Base-by-base conservation (phyloP, 2,888 invertebrate genomes). In the Leptinotarsa peninsularis region DNA sequence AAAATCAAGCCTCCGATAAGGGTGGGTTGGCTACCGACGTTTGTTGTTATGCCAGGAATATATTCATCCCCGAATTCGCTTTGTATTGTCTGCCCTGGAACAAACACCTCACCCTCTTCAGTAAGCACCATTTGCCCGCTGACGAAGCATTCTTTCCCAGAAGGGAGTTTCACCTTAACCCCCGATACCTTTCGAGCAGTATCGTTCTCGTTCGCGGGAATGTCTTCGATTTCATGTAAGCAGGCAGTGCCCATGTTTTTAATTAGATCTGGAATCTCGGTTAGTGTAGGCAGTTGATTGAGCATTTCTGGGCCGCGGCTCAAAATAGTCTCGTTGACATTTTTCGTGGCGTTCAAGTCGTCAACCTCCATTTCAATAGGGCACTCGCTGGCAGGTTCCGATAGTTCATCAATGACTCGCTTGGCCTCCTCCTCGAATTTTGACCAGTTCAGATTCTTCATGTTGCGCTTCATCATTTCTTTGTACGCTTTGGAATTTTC, bases 1-100 rank as follows among this genome's bases (percentile, higher is more conserved):
- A 94, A 89, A 78, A 94, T 91, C 82, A 94, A 92, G 3, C 95
- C 95, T n/a, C 94, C 93, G 79, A 95, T 91, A 21, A 95, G 88
- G 43, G 92, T 90, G 0, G 93, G 93, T 43, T 93, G 93, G 66
- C 91, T 89, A 27, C 93, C 92, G 2, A 93, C 92, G 81, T 91
- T 91, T 17, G 95, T 91, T 60, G 92, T 93, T 76, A 94, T 90
- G 2, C 95, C 95, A 23, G 95, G 94, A 54, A 94, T 91, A 86
- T 95, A 95, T 69, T 91, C 88, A 15, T 90, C 89, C 0, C 94
- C 94, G 76, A 90, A 89, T 67, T 93, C 92, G 4, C 93, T 94
- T 80, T 92, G 90, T 10, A 94, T 89, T 0, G 94, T 93, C 87
- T 94, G 94, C 4, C 95, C 95, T 0, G 95, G 94, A 17, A 94